These are phyloP conservation scores for Struthidea cinerea DNA, from an alignment of 2,113 vertebrate genomes.

Conservation along the genomic window DNA sequence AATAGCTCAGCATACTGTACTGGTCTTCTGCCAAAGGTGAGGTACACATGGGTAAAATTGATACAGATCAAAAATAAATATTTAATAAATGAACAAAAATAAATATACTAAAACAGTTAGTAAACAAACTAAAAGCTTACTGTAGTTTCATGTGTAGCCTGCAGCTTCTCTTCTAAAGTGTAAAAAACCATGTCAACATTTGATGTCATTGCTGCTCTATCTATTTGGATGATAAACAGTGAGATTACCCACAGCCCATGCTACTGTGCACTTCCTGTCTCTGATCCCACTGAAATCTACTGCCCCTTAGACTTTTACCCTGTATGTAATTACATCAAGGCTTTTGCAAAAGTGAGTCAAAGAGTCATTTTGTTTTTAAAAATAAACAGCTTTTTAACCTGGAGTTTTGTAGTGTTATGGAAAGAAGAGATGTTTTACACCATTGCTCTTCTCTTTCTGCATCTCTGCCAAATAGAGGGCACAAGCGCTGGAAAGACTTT, in stretches of 20 bases:
- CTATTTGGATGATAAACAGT: background rate
- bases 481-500: fast-evolving
- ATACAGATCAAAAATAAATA: background rate
- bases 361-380: background rate
- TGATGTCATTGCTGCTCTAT: background rate
- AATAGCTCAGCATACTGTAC: fast-evolving
- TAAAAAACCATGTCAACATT: background rate
- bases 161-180: background rate
- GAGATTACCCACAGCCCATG: background rate
- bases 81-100: background rate
- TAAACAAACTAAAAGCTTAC: background rate
- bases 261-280: background rate
- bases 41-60: background rate
- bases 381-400: background rate
- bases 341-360: background rate
- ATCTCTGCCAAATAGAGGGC: background rate
- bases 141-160: background rate
- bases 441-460: background rate
- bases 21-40: background rate
- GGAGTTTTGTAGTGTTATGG: background rate
- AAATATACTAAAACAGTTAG: background rate
- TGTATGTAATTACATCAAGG: background rate
- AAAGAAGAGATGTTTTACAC: background rate
- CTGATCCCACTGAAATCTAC: background rate
- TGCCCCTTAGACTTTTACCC: background rate